phyloP scores from a whole-genome alignment of 2,113 vertebrate species.

The Silurus glanis region DNA sequence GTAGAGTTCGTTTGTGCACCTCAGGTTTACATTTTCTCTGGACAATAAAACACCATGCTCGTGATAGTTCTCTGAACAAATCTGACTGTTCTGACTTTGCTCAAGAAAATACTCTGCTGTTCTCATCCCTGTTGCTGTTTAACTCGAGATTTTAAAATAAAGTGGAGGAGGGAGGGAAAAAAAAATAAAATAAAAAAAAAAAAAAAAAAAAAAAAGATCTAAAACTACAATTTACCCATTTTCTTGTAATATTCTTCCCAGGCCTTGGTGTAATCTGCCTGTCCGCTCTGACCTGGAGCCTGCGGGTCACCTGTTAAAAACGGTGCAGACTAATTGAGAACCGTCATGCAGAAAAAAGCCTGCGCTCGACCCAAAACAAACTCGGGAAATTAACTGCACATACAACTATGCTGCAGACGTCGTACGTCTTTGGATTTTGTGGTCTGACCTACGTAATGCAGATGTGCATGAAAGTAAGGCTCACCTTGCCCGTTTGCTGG shows the following conservation, averaged over 20 bases:
- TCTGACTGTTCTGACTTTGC: neutral
- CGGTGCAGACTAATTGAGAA: conserved; percentile 76
- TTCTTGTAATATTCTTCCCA: conserved; percentile 99
- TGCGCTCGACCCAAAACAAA: conserved; percentile 55
- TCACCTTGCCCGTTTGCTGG: conserved; percentile 97
- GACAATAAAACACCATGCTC: too few relatives aligned
- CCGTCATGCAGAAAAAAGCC: conserved; percentile 64
- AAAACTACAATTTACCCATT: conserved; percentile 82
- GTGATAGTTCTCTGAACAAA: neutral
- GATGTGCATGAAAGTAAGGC: neutral
- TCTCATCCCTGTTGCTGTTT: conserved; percentile 62
- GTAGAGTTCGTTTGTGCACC: neutral
- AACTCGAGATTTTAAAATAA: conserved; percentile 60
- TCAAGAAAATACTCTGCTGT: conserved; percentile 50
- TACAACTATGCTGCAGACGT: conserved; percentile 34
- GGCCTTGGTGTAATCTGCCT: conserved; percentile 98
- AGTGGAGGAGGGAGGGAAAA: neutral
- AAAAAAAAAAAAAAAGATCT: neutral
- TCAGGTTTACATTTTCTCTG: neutral
- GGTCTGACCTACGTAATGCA: neutral
- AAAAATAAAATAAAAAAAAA: neutral
- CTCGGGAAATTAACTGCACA: conserved; percentile 10
- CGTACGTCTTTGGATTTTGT: neutral
- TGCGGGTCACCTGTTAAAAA: conserved; percentile 92
- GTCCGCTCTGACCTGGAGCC: conserved; percentile 94